A percentile compares a stretch with the other conserved stretches of the same genome.
These are phyloP conservation scores for Ctenicera cuprea DNA, from an alignment of 2,888 invertebrate genomes.

Conservation along the genomic window DNA sequence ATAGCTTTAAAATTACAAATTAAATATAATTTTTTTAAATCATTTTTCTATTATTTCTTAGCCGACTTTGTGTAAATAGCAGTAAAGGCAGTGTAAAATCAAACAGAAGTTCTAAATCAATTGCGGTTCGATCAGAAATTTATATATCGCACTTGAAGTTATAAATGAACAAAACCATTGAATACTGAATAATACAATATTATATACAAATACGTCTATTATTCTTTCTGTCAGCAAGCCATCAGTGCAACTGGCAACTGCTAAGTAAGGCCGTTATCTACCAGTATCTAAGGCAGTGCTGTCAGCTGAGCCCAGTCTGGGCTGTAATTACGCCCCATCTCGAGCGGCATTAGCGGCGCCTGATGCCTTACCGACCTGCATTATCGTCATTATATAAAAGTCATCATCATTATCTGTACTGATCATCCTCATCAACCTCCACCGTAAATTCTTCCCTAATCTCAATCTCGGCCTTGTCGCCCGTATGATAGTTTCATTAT, in stretches of 20 bases:
- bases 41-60: no score
- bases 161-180: no score
- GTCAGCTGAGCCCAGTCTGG: conserved; percentile 65
- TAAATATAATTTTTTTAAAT: no score
- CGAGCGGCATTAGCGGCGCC: conserved; percentile 70
- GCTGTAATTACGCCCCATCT: conserved; percentile 70
- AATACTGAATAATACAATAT: conserved; percentile 18
- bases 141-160: no score
- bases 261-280: conserved; percentile 63
- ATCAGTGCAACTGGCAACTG: conserved; percentile 50
- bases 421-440: conserved; percentile 66
- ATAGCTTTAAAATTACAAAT: no score
- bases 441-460: conserved; percentile 54
- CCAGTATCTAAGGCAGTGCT: conserved; percentile 64
- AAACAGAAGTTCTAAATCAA: no score
- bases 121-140: no score
- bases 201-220: conserved; percentile 42
- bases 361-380: conserved; percentile 66
- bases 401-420: conserved; percentile 72
- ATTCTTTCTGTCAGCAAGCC: conserved; percentile 51
- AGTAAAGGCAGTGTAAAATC: no score
- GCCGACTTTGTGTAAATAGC: no score
- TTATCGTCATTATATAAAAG: conserved; percentile 72
- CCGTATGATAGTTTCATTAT: conserved; percentile 47
- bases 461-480: conserved; percentile 48